Evolutionary conservation across 2,888 invertebrate species (phyloP), one percentile per base, ranked within the genome.

Genomic region (Standfussiana lucernea): DNA sequence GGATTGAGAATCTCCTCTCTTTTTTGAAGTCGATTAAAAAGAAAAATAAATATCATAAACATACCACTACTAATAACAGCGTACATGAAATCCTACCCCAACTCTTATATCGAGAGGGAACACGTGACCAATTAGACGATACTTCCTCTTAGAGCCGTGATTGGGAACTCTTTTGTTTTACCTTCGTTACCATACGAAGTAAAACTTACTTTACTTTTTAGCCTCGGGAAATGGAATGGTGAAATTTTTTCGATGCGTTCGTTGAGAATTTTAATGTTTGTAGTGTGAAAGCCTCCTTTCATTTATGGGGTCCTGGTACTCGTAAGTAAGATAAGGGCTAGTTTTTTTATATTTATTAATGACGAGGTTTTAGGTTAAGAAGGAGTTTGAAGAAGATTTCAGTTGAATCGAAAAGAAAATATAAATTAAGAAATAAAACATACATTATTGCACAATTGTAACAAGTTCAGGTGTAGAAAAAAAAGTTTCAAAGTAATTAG

Each of bases 111-210:
- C 67, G 78, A 89, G 90, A 79, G 86, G 73, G 15, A 68, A 87
- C 90, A 75, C 90, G 90, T 89, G 90, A 86, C 90, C 88, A 90
- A 90, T 90, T 90, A 90, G 77, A 40, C 68, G 73, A 72, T 77
- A 28, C 76, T 75, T 72, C 74, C 73, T 79, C 71, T 69, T 75
- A 24, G 28, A 59, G 40, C 24, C 50, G 32, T 83, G 85, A 85
- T 85, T 80, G 80, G 61, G 35, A 47, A 47, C 6, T 62, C 59
- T 56, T 82, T 82, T 83, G 83, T 83, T 85, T 66, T 72, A 56
- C 47, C 59, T 42, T 83, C 72, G 75, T 83, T 85, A n/a, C 24
- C 72, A 76, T 68, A 72, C 68, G 53, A 50, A 24, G 35, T 53
- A 72, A 82, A 77, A 35, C 59, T 74, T 68, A 24, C 56, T 77